Conservation (phyloP, 2,113 vertebrate species). For the Phocoena phocoena region DNA sequence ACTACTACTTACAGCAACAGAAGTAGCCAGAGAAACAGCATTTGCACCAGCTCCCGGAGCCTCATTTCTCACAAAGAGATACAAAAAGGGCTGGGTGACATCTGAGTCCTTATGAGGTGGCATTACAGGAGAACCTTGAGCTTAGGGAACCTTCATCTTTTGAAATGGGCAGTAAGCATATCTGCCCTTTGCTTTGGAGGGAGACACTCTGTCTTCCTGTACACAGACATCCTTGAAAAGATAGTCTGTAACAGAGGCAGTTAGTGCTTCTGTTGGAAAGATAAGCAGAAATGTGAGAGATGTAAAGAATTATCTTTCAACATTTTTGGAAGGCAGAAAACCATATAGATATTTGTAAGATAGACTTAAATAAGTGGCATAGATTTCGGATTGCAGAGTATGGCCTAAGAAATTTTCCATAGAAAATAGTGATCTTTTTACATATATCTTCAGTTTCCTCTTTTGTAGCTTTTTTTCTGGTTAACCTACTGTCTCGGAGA, state of each 20-base stretch:
- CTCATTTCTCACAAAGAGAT: not conserved
- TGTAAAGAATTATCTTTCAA: not conserved
- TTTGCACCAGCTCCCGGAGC: not conserved
- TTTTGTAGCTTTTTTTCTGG: not conserved
- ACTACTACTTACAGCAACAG: not conserved
- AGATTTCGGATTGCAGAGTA: not conserved
- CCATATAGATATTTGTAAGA: not conserved
- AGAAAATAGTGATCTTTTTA: not conserved
- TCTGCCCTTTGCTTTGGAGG: not conserved
- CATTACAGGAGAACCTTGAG: not conserved
- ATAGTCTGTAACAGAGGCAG: not conserved
- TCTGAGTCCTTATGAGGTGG: not conserved
- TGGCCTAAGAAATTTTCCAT: not conserved
- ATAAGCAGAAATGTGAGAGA: not conserved
- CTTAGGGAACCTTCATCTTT: not conserved
- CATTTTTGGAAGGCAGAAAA: conserved; percentile 20
- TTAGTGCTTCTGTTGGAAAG: not conserved
- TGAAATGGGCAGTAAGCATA: not conserved
- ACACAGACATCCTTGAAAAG: not conserved
- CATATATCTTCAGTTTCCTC: not conserved
- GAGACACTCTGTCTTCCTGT: not conserved
- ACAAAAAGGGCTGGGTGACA: not conserved
- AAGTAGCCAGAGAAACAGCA: not conserved
- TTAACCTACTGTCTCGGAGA: not conserved
- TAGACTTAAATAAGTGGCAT: not conserved